phyloP scores from a whole-genome alignment of 2,888 invertebrate species.

The Spisula solida region DNA sequence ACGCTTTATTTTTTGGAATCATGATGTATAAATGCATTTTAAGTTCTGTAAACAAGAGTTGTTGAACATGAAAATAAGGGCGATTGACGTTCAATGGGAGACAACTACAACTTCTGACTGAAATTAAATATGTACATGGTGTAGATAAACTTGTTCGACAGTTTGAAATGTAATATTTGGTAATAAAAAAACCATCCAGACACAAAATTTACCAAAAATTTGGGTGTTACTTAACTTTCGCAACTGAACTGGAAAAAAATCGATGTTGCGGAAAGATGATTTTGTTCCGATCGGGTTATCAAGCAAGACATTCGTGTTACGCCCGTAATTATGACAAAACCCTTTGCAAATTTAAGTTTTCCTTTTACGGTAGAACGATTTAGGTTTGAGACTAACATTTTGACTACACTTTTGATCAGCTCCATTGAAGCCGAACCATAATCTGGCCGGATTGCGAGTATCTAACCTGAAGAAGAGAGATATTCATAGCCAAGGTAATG shows the following conservation, averaged over 20 bases:
- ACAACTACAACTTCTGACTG: background rate
- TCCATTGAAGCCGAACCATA: background rate
- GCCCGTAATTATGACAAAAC: constrained; percentile 1
- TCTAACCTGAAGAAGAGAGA: background rate
- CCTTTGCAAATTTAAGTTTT: background rate
- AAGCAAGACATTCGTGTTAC: background rate
- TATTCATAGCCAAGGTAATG: background rate
- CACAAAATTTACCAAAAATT: background rate
- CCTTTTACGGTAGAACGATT: background rate
- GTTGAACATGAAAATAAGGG: background rate
- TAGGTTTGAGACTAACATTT: background rate
- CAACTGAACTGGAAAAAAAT: constrained; percentile 7
- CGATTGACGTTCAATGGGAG: background rate
- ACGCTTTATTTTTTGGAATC: too few species aligned
- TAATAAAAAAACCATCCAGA: background rate
- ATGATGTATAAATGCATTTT: too few species aligned
- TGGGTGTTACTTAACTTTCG: background rate
- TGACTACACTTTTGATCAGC: background rate
- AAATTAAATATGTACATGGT: too few species aligned
- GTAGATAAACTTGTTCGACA: background rate
- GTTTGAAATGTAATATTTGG: background rate
- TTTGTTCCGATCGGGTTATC: constrained; percentile 8
- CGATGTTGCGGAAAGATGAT: constrained; percentile 5
- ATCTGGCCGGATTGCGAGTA: background rate
- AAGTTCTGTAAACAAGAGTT: too few species aligned